A percentile compares a stretch with the other conserved stretches of the same genome.
These are phyloP conservation scores for Arvicanthis niloticus DNA, from an alignment of 2,113 vertebrate genomes.

Conservation along the genomic window DNA sequence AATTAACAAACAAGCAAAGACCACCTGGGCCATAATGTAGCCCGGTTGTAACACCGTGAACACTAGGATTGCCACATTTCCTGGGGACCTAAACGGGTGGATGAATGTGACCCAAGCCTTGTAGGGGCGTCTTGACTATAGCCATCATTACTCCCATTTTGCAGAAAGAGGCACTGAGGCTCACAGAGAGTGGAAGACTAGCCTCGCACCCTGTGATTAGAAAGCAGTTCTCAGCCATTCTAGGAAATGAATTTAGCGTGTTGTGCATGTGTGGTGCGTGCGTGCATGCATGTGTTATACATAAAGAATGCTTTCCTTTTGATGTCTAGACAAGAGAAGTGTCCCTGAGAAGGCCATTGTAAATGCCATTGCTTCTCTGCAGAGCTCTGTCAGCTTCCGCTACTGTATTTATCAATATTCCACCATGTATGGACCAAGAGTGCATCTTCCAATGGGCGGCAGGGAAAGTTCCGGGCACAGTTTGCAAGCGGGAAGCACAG, in stretches of 20 bases:
- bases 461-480: background rate
- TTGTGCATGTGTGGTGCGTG: background rate
- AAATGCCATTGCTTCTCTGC: constrained; percentile 13
- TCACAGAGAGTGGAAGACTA: background rate
- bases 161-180: background rate
- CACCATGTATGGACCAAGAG: background rate
- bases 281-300: background rate
- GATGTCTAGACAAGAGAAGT: constrained; percentile 22
- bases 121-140: fast-evolving
- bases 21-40: fast-evolving
- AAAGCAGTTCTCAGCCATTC: background rate
- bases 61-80: background rate
- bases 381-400: background rate
- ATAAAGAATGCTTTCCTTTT: constrained; percentile 40
- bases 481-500: fast-evolving
- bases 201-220: background rate
- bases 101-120: background rate
- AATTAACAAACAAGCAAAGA: background rate
- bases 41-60: too few species aligned
- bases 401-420: constrained; percentile 30
- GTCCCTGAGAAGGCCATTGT: background rate
- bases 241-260: background rate
- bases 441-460: background rate
- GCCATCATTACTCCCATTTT: background rate
- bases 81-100: background rate